Evolutionary conservation across 2,888 invertebrate genomes (phyloP), one percentile per base, ranked within the genome.

Genomic region (Homarus gammarus): DNA sequence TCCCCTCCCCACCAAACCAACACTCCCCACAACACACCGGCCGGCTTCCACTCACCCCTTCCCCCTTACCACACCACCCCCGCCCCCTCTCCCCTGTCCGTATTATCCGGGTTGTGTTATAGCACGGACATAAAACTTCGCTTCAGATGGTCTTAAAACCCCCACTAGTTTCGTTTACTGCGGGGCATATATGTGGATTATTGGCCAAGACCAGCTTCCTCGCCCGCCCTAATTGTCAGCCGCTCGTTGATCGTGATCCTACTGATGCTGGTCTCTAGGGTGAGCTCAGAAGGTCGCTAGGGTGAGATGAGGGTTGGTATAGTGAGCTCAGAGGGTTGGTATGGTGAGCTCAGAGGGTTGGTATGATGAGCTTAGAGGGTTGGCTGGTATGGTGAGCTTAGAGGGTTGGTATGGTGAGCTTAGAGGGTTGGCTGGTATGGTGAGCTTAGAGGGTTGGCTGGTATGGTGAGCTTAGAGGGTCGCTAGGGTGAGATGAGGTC

Each of bases 131-230:
- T 87, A 87, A 87, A 87, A 87, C 61, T 38, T 72, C 70, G 87
- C 87, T 87, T 81, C 87, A 87, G 79, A 70, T 81, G 79, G 79
- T 87, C 87, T 87, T 87, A 87, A 87, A 87, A 87, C 87, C 81
- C 87, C 79, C 79, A 87, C 87, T 81, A 81, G 87, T 87, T 87
- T 87, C 87, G 78, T 87, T 87, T 87, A 87, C 70, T 87, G 87
- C 87, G 81, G 72, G n/a, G 81, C 87, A 87, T 87, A 87, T 87
- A 72, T 87, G 87, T 87, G 81, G 87, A 87, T 87, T 81, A 87
- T 87, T 81, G 87, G 87, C 72, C 87, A 40, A 36, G 87, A 72
- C 87, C 72, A 49, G 87, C 79, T 68, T 38, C 79, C 56, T 27
- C 36, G 70, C 79, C 72, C 87, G 51, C 79, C 87, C 81, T 87